These are phyloP conservation scores for Conchocele bisecta DNA, from an alignment of 2,888 invertebrate species.

Conservation along the genomic window DNA sequence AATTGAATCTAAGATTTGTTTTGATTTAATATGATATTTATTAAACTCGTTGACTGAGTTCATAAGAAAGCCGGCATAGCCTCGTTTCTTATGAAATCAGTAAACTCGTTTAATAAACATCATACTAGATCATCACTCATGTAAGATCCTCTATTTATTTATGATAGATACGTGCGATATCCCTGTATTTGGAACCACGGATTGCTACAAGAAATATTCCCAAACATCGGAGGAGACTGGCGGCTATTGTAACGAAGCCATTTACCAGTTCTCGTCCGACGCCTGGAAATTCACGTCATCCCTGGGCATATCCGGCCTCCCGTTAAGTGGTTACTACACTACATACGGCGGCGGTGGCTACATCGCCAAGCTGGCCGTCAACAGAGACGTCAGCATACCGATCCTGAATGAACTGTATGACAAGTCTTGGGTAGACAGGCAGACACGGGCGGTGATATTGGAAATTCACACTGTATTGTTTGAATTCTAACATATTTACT, in stretches of 20 bases:
- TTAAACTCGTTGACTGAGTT: no score
- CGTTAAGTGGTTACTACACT: constrained; percentile 59
- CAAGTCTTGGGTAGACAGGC: constrained; percentile 70
- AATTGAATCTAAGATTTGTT: no score
- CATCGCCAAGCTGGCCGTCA: constrained; percentile 68
- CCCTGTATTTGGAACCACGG: constrained; percentile 39
- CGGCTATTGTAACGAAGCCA: constrained; percentile 55
- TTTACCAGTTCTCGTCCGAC: constrained; percentile 53
- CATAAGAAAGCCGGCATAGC: no score
- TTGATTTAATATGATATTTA: no score
- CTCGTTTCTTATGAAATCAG: no score
- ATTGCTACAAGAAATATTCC: constrained; percentile 55
- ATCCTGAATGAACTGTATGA: constrained; percentile 61
- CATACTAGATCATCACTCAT: no score
- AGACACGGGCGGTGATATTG: constrained; percentile 71
- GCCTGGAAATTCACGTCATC: constrained; percentile 69
- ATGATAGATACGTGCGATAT: constrained; percentile 53
- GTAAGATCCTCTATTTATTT: no score
- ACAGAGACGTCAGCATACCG: constrained; percentile 58
- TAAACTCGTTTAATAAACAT: no score
- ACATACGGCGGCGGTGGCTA: constrained; percentile 75
- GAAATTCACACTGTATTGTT: constrained; percentile 75
- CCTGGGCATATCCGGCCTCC: constrained; percentile 64
- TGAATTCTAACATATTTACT: constrained; percentile 73
- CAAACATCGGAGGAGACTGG: constrained; percentile 52